phyloP scores from a whole-genome alignment of 2,113 vertebrate genomes.

The Marmota monax region DNA sequence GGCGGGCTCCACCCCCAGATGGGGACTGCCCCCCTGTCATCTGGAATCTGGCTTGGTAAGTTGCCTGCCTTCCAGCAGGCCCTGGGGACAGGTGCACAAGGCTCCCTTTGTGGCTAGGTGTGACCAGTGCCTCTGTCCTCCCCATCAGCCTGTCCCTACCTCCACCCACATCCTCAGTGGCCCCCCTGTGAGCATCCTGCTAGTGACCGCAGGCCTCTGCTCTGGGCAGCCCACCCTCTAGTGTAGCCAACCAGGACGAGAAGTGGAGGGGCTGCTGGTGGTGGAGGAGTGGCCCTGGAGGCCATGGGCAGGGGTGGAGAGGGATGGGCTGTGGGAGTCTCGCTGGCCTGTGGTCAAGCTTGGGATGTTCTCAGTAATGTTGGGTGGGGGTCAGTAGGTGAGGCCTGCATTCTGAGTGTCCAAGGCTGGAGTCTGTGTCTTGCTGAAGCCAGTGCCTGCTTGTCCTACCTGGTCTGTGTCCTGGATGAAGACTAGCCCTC shows the following conservation, averaged over 20 bases:
- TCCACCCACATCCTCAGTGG: accelerated
- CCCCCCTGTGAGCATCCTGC: not conserved
- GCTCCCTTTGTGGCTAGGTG: accelerated
- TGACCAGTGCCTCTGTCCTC: not conserved
- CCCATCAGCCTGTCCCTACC: accelerated
- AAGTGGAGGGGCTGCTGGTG: too few relatives aligned
- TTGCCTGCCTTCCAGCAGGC: not conserved
- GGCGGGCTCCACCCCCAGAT: accelerated
- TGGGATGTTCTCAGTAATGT: not conserved
- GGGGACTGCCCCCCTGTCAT: not conserved
- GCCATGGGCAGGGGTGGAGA: not conserved
- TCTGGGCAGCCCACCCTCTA: not conserved
- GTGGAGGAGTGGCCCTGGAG: not conserved
- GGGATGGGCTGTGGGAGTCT: accelerated
- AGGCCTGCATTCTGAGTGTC: not conserved
- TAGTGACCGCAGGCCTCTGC: not conserved
- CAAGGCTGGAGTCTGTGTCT: not conserved
- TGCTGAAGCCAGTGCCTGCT: not conserved
- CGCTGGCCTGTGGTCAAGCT: accelerated
- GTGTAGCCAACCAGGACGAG: not conserved
- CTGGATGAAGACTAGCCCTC: too few relatives aligned
- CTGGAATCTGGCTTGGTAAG: not conserved
- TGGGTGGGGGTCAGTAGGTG: not conserved
- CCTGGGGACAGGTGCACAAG: not conserved
- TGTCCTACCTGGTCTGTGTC: not conserved